Evolutionary conservation across 2,113 vertebrate species (phyloP).

Genomic region (Halichoerus grypus): DNA sequence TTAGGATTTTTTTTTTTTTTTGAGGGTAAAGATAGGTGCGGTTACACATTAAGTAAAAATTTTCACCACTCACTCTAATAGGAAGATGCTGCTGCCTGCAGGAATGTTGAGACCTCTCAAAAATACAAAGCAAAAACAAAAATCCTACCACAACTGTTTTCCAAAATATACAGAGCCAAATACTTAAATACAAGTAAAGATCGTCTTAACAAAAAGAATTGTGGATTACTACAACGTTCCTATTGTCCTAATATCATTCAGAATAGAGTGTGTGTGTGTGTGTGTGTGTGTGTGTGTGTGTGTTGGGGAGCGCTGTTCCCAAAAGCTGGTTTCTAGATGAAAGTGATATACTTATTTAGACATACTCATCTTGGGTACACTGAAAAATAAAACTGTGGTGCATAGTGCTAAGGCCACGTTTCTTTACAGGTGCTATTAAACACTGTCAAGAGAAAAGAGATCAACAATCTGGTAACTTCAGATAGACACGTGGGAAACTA

Average conservation of each 20-base stretch:
- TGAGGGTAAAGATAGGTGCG: neutral
- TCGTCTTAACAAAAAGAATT: neutral
- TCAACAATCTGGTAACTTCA: slow-evolving; percentile 1
- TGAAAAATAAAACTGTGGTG: neutral
- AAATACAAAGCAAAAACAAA: neutral
- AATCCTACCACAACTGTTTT: slow-evolving; percentile 29
- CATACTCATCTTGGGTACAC: neutral
- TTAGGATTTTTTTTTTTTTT: neutral
- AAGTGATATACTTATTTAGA: neutral
- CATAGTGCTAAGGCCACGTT: neutral
- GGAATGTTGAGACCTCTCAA: neutral
- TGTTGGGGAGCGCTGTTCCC: neutral
- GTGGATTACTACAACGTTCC: neutral
- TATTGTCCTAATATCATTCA: neutral
- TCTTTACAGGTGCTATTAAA: slow-evolving; percentile 61
- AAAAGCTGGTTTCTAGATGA: neutral
- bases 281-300: no score
- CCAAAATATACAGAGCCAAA: neutral
- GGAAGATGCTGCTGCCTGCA: slow-evolving; percentile 26
- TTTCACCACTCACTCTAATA: neutral
- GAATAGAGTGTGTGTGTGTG: neutral
- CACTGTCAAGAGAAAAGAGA: neutral
- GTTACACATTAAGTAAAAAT: neutral
- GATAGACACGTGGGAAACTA: neutral
- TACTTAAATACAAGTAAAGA: neutral